Percentiles rank a stretch among this genome's conserved stretches.
phyloP scores from a whole-genome alignment of 2,888 invertebrate species.

The Ennomos erosarius region DNA sequence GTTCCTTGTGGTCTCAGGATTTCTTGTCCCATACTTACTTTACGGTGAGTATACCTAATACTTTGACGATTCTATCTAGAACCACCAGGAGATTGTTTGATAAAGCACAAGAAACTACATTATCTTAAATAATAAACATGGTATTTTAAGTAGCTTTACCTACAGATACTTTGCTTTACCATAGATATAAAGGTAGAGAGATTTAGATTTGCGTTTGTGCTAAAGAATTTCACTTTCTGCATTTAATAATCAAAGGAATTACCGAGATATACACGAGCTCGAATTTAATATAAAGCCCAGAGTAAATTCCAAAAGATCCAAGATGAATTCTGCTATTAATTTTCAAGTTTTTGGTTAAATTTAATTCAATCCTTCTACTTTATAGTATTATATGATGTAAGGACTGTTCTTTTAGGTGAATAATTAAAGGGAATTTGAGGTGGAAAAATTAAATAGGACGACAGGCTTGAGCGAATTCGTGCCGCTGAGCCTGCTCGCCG shows the following conservation, averaged over 20 bases:
- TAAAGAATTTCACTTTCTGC: conserved; percentile 29
- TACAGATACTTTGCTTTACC: conserved; percentile 12
- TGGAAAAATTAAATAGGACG: conserved; percentile 42
- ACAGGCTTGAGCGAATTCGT: conserved; percentile 48
- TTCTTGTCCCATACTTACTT: too few species aligned
- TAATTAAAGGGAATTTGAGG: conserved; percentile 37
- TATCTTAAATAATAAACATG: conserved; percentile 19
- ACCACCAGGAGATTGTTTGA: too few species aligned
- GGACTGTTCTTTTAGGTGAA: conserved; percentile 15
- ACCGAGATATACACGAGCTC: conserved; percentile 37
- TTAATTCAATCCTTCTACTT: conserved; percentile 13
- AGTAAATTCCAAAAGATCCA: conserved; percentile 36
- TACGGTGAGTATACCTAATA: too few species aligned
- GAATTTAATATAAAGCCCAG: conserved; percentile 44
- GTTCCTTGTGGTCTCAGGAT: too few species aligned
- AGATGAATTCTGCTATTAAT: conserved; percentile 43
- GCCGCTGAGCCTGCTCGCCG: conserved; percentile 51
- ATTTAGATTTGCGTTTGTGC: too few species aligned
- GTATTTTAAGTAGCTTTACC: conserved; percentile 14
- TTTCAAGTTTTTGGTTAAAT: conserved; percentile 39
- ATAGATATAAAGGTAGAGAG: too few species aligned
- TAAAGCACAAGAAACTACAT: conserved; percentile 18
- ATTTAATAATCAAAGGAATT: conserved; percentile 41
- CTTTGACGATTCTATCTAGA: too few species aligned
- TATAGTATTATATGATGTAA: conserved; percentile 4